Percentiles rank a stretch among this genome's conserved stretches.
These are phyloP conservation scores for Rhynchomys soricoides DNA, from an alignment of 2,113 vertebrate genomes.

Conservation along the genomic window DNA sequence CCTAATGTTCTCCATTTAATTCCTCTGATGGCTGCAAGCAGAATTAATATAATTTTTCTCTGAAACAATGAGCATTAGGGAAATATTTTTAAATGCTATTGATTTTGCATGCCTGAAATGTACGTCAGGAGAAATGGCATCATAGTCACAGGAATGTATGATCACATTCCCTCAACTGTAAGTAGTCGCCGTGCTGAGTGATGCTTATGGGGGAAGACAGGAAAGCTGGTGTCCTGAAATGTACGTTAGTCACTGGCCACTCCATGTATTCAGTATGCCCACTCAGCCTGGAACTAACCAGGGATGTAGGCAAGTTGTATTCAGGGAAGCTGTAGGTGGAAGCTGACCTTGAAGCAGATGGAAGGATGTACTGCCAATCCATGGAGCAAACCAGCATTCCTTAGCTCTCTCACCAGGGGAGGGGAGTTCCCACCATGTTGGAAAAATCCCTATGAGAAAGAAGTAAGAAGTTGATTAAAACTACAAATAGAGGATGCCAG, in stretches of 20 bases:
- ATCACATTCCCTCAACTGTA: not conserved
- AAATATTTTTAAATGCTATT: slow-evolving; percentile 70
- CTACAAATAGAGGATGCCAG: not conserved
- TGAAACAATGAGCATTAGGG: slow-evolving; percentile 50
- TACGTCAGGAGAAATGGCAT: not conserved
- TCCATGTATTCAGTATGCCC: not conserved
- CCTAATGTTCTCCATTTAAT: slow-evolving; percentile 46
- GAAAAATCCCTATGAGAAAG: not conserved
- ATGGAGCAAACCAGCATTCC: not conserved
- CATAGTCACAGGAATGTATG: not conserved
- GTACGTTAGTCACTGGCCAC: not conserved
- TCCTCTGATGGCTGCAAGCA: slow-evolving; percentile 40
- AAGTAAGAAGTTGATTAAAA: not conserved
- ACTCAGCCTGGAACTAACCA: not conserved
- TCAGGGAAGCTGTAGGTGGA: not conserved
- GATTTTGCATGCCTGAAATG: slow-evolving; percentile 34
- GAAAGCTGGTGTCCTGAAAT: not conserved
- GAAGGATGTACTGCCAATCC: not conserved
- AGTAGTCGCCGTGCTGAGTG: not conserved
- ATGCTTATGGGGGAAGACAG: not conserved
- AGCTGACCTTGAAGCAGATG: not conserved
- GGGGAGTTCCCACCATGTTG: not conserved
- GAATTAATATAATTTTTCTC: slow-evolving; percentile 22
- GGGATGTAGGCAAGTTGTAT: not conserved
- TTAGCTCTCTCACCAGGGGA: not conserved